Evolutionary conservation across 2,888 invertebrate genomes (phyloP).

Genomic region (Amphimallon solstitiale): DNA sequence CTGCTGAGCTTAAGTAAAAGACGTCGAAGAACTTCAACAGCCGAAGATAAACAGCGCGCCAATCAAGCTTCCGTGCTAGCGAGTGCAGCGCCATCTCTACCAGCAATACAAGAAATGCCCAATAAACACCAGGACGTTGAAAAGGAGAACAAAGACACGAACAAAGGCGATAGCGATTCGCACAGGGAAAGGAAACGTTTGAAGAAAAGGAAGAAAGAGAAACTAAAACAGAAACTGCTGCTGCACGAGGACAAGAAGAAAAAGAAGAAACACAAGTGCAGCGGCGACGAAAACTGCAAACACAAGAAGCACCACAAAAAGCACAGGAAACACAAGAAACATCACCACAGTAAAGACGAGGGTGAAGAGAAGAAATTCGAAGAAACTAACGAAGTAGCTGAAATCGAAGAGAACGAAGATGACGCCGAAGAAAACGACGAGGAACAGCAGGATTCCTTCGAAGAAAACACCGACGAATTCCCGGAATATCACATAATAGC

Average conservation of each 20-base stretch:
- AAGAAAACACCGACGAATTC: constrained; percentile 39
- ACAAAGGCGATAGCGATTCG: constrained; percentile 60
- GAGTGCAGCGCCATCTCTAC: constrained; percentile 38
- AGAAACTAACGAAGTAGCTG: constrained; percentile 44
- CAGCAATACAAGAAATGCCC: constrained; percentile 30
- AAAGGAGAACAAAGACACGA: constrained; percentile 54
- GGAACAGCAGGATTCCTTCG: constrained; percentile 44
- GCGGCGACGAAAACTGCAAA: constrained; percentile 76
- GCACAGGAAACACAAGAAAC: constrained; percentile 81
- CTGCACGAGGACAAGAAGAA: constrained; percentile 70
- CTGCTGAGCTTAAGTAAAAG: constrained; percentile 80
- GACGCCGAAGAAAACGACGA: constrained; percentile 53
- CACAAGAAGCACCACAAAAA: constrained; percentile 81
- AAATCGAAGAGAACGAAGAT: constrained; percentile 60
- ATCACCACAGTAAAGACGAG: constrained; percentile 66
- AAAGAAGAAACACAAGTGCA: constrained; percentile 75
- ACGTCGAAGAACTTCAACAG: constrained; percentile 76
- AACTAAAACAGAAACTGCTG: constrained; percentile 66
- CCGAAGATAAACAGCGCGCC: constrained; percentile 62
- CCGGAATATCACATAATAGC: constrained; percentile 43
- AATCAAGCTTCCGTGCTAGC: constrained; percentile 38
- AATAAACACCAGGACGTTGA: constrained; percentile 41
- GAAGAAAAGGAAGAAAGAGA: constrained; percentile 76
- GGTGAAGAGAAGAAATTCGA: constrained; percentile 40
- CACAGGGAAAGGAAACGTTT: constrained; percentile 73